phyloP scores from a whole-genome alignment of 2,888 invertebrate genomes.

The Scaptomyza cyrtandrae region DNA sequence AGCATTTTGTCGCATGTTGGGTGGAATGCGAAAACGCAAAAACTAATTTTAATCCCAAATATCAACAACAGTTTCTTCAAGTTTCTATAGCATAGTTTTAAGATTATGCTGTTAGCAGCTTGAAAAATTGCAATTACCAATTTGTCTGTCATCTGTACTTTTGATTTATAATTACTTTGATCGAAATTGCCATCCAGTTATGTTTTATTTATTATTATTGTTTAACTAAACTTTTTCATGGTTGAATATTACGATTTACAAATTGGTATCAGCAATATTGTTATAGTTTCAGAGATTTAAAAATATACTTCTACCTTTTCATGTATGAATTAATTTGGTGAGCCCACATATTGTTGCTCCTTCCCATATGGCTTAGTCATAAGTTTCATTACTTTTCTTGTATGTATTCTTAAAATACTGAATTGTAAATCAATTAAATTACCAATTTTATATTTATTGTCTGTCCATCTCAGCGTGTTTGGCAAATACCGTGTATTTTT shows the following conservation, averaged over 20 bases:
- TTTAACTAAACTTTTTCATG: too few species aligned
- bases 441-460: constrained; percentile 5
- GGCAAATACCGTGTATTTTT: constrained; percentile 26
- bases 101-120: background rate
- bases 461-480: background rate
- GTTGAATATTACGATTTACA: too few species aligned
- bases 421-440: background rate
- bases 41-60: constrained; percentile 19
- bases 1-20: constrained; percentile 87
- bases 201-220: too few species aligned
- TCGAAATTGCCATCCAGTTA: too few species aligned
- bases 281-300: too few species aligned
- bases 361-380: background rate
- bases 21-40: constrained; percentile 86
- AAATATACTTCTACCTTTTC: too few species aligned
- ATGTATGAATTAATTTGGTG: background rate
- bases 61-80: constrained; percentile 4
- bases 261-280: too few species aligned
- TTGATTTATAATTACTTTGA: too few species aligned
- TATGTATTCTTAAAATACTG: background rate
- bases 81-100: constrained; percentile 10
- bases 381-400: background rate
- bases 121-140: background rate
- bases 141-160: too few species aligned
- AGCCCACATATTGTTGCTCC: background rate